Evolutionary conservation across 2,888 invertebrate species (phyloP), one percentile per base, ranked within the genome.

Genomic region (Nomada fucata): DNA sequence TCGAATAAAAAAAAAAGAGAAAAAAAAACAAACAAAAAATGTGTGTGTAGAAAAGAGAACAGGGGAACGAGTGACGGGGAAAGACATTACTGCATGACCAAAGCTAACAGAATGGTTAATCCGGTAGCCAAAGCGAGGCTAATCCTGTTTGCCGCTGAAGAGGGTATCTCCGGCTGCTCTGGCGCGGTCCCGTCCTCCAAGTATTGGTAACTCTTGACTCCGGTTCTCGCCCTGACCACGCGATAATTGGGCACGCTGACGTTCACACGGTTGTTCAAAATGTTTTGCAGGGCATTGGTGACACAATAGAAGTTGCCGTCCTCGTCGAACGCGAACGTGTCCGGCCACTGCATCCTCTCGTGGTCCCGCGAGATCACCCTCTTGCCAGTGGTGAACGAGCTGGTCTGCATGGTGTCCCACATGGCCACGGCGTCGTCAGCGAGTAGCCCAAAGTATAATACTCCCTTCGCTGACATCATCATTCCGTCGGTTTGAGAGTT

Each of bases 401-500:
- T 94, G 36, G 94, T 92, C 11, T 79, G 69, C 42, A 94, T 95
- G 0, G 95, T 95, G 92, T 97, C 96, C 96, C 97, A 97, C 93
- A 95, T 95, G 18, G 96, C 96, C 67, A 97, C 95, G 29, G 96
- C 96, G 83, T 96, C 96, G 89, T 96, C 96, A 69, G 95, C 95
- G 73, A 97, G 92, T 42, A 97, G 94, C 59, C 96, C 97, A 92
- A 95, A 97, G 93, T 96, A 97, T 13, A 97, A 94, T 7, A 95
- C 92, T 2, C 97, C 97, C 23, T 94, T 94, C 20, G 96, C 95
- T 87, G 97, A 96, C 96, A 97, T 96, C 80, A 96, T 95, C 96
- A 97, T 96, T 0, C 97, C 97, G 89, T 96, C 96, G 0, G 96
- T 96, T 92, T 96, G 96, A 0, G 96, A 96, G 0, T 94, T 92